Base-by-base conservation (phyloP, 2,113 vertebrate species). In the Eudyptes chrysolophus region DNA sequence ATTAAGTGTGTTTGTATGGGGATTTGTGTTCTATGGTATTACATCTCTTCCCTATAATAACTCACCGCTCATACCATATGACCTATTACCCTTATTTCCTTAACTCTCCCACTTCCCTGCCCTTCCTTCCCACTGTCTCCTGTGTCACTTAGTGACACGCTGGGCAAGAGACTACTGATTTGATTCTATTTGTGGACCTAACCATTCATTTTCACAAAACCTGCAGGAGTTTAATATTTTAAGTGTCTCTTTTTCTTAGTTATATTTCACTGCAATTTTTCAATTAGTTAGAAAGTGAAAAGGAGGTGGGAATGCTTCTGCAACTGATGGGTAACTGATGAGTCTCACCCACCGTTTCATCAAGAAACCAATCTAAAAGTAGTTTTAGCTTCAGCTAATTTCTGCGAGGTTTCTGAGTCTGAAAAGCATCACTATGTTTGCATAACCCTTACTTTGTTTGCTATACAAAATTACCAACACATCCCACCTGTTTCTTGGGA, bases 1-100 rank as follows among this genome's bases (percentile, higher is more conserved):
- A 81, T 46, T 64, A 83, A 49, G 15, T 60, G 18, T 20, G 46
- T 57, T 74, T 52, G 72, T 32, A 81, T 7, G 17, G 8, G 9
- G 9, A 84, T 58, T 42, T 87, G 13, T 32, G 20, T 48, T 55
- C 49, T 55, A 27, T 2, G 6, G n/a, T 58, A 62, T 61, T 70
- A 34, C 8, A 38, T 36, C 16, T 62, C 44, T 71, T 55, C 29
- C n/a, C 5, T 60, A 13, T 22, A 75, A 48, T 34, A 84, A 84
- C 6, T 0, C 1, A 55, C 15, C 9, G 34, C 13, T 58, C 8
- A 29, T 8, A 90, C 5, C 16, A 21, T 17, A 44, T 12, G 4
- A 54, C 11, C 30, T 46, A 34, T 19, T 29, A 76, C 11, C 36
- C 49, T 72, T 83, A 70, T 34, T 77, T 38, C 32, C 48, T 51